phyloP scores from a whole-genome alignment of 2,113 vertebrate species.

The Pholis gunnellus region DNA sequence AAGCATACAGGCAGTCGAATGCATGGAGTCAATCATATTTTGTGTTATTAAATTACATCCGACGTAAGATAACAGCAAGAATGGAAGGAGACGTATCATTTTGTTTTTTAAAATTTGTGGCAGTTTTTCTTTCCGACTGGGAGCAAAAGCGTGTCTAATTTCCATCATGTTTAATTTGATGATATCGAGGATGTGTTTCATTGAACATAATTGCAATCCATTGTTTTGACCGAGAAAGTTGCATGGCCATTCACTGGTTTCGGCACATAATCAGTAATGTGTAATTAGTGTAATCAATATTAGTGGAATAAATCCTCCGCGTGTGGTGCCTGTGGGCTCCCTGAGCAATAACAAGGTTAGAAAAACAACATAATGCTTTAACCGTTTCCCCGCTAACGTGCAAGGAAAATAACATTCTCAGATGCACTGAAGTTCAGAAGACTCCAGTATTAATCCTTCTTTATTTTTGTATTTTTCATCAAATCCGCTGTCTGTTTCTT shows the following conservation, averaged over 20 bases:
- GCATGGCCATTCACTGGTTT: constrained; percentile 47
- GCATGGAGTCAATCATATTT: background rate
- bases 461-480: constrained; percentile 24
- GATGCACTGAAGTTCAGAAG: constrained; percentile 27
- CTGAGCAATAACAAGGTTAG: constrained; percentile 44
- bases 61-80: background rate
- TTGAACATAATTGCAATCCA: constrained; percentile 39
- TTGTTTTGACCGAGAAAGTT: constrained; percentile 55
- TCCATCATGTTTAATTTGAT: constrained; percentile 58
- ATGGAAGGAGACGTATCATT: background rate
- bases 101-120: constrained; percentile 39
- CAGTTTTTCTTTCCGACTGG: constrained; percentile 5
- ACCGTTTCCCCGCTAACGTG: constrained; percentile 29
- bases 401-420: constrained; percentile 26
- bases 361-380: constrained; percentile 43
- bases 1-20: background rate
- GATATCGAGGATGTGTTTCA: constrained; percentile 23
- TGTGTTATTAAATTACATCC: constrained; percentile 14
- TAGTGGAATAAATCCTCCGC: constrained; percentile 57
- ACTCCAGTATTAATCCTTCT: constrained; percentile 27
- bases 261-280: constrained; percentile 66
- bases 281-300: constrained; percentile 72
- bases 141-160: constrained; percentile 46
- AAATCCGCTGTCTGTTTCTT: constrained; percentile 42
- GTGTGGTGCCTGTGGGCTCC: constrained; percentile 15